Base-by-base conservation (phyloP, 2,113 vertebrate species). In the Gadus chalcogrammus region DNA sequence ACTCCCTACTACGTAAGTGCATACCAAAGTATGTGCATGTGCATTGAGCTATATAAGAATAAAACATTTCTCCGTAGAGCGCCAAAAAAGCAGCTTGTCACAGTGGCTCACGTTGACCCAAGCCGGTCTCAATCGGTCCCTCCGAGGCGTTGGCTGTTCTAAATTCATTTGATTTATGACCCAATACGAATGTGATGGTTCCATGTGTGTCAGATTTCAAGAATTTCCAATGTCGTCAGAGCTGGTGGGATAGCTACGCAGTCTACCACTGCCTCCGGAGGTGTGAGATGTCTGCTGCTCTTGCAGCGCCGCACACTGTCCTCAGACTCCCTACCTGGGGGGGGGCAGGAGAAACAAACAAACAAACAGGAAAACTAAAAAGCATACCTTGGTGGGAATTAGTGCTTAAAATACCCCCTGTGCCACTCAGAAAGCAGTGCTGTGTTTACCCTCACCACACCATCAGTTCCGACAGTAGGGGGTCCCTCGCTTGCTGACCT, bases 211-310 rank as follows among this genome's bases (percentile, higher is more conserved):
- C 70, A 53, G 31, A 61, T 81, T 79, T 81, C 84, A 71, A 69
- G 82, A 82, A 81, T 84, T 77, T 80, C 61, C 75, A 68, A 71
- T 76, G 78, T 79, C 70, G 64, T 83, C 79, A 79, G 65, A 76
- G 71, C 31, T 62, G 60, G 76, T 78, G 80, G 78, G 70, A 68
- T 78, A 56, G 56, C 31, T n/a, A 42, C 60, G 42, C 58, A 2
- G 20, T 74, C 75, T 71, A 70, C 52, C 53, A 65, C 17, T 64
- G 70, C 70, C 70, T 77, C 64, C 48, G 35, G 61, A 79, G 84
- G 87, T 84, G 79, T 81, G 85, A 88, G 75, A 86, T 80, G 56
- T 70, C 27, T 68, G 70, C 69, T 74, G 72, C 67, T 59, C 62
- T 60, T 66, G 76, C 61, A 68, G 62, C 67, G 62, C 67, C 42